Base-by-base conservation (phyloP, 2,888 invertebrate genomes). In the Melitaea athalia region DNA sequence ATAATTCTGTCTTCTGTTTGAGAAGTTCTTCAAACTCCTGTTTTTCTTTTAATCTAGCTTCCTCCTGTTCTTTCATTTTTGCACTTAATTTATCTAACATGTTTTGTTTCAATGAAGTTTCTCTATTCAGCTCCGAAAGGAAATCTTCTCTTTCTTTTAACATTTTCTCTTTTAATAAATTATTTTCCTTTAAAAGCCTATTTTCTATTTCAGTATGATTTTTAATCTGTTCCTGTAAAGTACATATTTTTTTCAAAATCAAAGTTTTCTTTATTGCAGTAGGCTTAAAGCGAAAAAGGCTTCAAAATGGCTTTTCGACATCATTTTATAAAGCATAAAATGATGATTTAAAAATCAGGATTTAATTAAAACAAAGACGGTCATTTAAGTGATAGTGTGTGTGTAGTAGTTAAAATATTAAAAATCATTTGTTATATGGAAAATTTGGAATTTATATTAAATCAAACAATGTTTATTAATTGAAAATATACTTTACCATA, bases 81-180 rank as follows among this genome's bases (percentile, higher is more conserved):
- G 81, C 82, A 72, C 93, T 89, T 60, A 94, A 85, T 63, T 93
- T 93, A 52, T 89, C 85, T 59, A 94, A 74, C 70, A 92, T 84
- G 68, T 91, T 91, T 73, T 94, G 89, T 83, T 94, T 94, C 2
- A 93, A 93, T 12, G 89, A 82, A 75, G 84, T 93, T 71, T 94
- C 94, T 70, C 91, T 83, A 42, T 85, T 87, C 47, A 94, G 76
- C 72, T 90, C 89, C 8, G 79, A 78, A 55, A 94, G 86, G 74
- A 94, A 94, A 59, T 93, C 91, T 62, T 88, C 83, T 67, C 93
- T 82, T 73, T 94, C 94, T 63, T 89, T 90, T 57, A 86, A 79
- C 4, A 94, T 77, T 70, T 93, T 93, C 49, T 88, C 84, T 70
- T 93, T 85, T 2, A 94, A 80, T 38, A 81, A 78, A 68, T 84